Percentiles rank a stretch among this genome's conserved stretches.
Evolutionary conservation across 2,113 vertebrate genomes (phyloP).

Genomic region (Menidia beryllina): DNA sequence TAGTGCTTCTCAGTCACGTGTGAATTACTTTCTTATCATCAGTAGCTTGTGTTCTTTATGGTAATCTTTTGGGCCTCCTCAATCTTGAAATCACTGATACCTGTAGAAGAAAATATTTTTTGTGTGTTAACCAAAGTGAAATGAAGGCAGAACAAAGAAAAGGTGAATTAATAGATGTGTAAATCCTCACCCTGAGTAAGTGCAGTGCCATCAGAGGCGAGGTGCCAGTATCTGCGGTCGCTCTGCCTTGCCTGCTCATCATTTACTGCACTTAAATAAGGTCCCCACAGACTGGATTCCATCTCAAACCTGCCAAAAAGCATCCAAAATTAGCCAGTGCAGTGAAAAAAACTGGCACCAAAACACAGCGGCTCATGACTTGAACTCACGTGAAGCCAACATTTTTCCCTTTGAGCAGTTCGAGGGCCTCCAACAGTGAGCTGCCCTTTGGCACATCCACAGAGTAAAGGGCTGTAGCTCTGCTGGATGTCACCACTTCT

Average conservation of each 20-base stretch:
- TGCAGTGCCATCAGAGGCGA: constrained; percentile 70
- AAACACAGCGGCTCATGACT: neutral
- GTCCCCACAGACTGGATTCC: constrained; percentile 85
- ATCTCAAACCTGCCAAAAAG: constrained; percentile 83
- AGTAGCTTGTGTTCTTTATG: constrained; percentile 82
- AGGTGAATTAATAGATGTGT: neutral
- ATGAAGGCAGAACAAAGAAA: neutral
- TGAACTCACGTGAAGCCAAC: constrained; percentile 85
- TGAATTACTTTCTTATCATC: constrained; percentile 26
- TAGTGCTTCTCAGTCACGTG: neutral
- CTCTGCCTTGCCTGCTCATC: constrained; percentile 77
- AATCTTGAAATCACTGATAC: constrained; percentile 88
- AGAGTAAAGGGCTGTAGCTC: neutral
- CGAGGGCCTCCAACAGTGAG: constrained; percentile 84
- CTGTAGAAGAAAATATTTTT: constrained; percentile 68
- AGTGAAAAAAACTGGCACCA: neutral
- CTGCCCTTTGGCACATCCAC: constrained; percentile 64
- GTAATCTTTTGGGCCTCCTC: constrained; percentile 78
- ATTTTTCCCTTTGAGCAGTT: constrained; percentile 56
- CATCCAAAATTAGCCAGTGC: neutral
- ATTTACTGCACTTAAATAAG: constrained; percentile 86
- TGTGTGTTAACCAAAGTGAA: neutral
- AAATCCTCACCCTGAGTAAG: constrained; percentile 85
- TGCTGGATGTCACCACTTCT: constrained; percentile 76
- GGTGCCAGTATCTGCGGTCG: constrained; percentile 87